These are phyloP conservation scores for Homarus americanus DNA, from an alignment of 1,140 invertebrate genomes.

Conservation along the genomic window DNA sequence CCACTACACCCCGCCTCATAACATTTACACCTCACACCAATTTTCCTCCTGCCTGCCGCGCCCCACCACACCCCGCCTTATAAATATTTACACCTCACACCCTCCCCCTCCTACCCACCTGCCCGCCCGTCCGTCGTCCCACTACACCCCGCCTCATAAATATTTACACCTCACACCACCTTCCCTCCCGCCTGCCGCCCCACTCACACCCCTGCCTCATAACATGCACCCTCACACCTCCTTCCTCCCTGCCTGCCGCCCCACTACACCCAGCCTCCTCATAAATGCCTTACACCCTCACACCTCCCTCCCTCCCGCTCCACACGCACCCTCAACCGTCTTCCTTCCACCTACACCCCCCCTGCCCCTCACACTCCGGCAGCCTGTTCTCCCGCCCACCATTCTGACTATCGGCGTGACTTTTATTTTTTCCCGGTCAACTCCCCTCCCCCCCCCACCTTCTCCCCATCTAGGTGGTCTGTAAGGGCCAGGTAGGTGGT, in stretches of 20 bases:
- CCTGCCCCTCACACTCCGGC: no score
- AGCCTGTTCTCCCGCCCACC: no score
- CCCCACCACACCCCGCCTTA: no score
- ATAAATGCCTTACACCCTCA: no score
- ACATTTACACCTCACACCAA: neutral
- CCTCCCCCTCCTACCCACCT: neutral
- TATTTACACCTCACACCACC: neutral
- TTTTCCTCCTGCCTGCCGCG: no score
- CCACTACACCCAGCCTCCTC: no score
- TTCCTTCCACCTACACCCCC: neutral
- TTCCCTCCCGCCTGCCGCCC: neutral
- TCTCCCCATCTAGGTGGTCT: no score
- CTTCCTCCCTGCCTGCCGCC: no score
- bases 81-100: neutral
- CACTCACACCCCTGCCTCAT: constrained; percentile 2
- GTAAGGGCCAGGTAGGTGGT: no score
- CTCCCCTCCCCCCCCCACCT: no score
- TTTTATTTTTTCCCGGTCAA: no score
- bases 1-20: neutral
- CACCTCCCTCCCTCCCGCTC: neutral
- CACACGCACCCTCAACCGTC: neutral
- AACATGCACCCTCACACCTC: constrained; percentile 12
- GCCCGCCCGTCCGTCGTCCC: neutral
- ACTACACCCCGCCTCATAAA: neutral
- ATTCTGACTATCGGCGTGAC: no score